phyloP scores from a whole-genome alignment of 64 coral and sea anemone species.

The Astreopora myriophthalma region DNA sequence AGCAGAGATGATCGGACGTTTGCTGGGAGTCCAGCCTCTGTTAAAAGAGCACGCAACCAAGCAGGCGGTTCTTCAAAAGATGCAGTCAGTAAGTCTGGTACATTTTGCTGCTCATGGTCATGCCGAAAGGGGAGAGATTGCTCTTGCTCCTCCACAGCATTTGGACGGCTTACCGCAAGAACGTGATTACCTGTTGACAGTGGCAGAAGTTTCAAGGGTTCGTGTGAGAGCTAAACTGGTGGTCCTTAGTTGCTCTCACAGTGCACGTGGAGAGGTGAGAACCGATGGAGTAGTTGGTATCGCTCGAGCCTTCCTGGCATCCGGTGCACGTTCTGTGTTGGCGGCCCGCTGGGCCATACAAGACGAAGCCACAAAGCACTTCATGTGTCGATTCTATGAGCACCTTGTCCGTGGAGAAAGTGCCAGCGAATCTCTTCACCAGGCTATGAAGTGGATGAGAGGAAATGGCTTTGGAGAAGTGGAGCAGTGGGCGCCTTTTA shows the following conservation, averaged over 20 bases:
- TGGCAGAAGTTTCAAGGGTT: conserved; percentile 4
- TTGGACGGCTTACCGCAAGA: background rate
- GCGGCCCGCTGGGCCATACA: background rate
- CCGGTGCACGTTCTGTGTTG: conserved; percentile 19
- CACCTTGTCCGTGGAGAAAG: background rate
- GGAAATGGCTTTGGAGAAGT: background rate
- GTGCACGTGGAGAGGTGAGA: conserved; percentile 8
- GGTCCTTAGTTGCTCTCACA: background rate
- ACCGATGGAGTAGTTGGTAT: background rate
- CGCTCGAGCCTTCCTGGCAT: conserved; percentile 15
- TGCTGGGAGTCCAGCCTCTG: background rate
- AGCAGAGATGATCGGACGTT: background rate
- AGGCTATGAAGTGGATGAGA: background rate
- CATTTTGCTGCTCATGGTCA: conserved; percentile 28
- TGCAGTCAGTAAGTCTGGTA: background rate
- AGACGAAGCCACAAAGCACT: background rate
- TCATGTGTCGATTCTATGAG: conserved; percentile 6
- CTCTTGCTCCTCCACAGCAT: background rate
- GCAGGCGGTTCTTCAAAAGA: background rate
- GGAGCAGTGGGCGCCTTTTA: background rate
- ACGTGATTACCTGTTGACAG: conserved; percentile 6
- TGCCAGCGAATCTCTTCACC: conserved; percentile 19
- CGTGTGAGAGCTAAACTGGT: background rate
- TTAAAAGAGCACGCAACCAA: conserved; percentile 33
- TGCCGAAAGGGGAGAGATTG: conserved; percentile 45